Percentiles rank a stretch among this genome's conserved stretches.
phyloP scores from a whole-genome alignment of 2,797 vertebrate species.

The Momotus momota region DNA sequence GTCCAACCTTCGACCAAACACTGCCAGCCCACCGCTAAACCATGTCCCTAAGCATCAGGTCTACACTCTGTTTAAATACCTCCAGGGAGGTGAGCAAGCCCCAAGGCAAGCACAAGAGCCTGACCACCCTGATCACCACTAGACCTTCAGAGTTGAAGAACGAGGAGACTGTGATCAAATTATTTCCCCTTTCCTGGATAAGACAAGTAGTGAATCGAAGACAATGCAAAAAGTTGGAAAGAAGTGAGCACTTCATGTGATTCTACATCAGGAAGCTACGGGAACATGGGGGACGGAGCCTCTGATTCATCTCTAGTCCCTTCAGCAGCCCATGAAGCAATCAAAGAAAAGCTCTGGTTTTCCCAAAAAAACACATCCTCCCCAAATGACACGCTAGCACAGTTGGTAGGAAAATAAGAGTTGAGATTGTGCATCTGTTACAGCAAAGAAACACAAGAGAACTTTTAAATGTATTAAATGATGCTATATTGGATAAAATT shows the following conservation, averaged over 20 bases:
- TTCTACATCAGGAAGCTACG: background rate
- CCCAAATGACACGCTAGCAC: background rate
- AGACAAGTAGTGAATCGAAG: background rate
- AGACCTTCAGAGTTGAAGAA: background rate
- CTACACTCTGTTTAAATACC: no score
- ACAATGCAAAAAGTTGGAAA: background rate
- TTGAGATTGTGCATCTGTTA: background rate
- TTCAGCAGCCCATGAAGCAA: background rate
- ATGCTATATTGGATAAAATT: background rate
- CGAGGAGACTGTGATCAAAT: background rate
- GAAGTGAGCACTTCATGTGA: fast-evolving
- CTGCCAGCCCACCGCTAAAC: no score
- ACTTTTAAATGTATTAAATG: conserved; percentile 29
- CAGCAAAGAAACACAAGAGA: background rate
- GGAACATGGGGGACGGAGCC: background rate
- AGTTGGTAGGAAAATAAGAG: background rate
- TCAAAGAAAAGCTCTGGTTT: background rate
- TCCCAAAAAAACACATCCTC: background rate
- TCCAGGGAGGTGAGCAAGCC: background rate
- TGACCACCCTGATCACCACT: background rate
- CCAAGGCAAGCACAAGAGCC: background rate
- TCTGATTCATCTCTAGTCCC: background rate
- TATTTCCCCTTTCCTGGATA: background rate
- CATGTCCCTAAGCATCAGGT: no score
- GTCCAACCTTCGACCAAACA: no score